A percentile compares a stretch with the other conserved stretches of the same genome.
phyloP scores from a whole-genome alignment of 2,113 vertebrate genomes.

The Corapipo altera region DNA sequence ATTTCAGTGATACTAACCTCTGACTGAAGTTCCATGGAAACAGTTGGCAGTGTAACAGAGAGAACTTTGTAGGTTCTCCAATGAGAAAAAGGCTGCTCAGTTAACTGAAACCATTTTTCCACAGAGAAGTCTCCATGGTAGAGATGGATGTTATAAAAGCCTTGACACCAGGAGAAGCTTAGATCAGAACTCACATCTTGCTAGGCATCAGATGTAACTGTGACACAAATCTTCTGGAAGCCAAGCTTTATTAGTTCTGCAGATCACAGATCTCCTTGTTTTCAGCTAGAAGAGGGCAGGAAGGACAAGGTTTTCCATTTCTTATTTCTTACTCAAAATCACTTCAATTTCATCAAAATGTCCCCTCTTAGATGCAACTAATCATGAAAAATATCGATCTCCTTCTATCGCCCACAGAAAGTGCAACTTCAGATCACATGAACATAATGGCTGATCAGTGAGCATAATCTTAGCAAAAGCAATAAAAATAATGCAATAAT shows the following conservation, averaged over 20 bases:
- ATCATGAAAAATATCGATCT: neutral
- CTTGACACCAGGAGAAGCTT: neutral
- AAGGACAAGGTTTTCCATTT: neutral
- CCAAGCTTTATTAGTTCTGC: neutral
- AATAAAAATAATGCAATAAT: neutral
- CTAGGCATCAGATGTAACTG: neutral
- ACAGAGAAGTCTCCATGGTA: neutral
- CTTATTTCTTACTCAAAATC: neutral
- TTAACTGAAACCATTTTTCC: neutral
- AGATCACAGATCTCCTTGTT: neutral
- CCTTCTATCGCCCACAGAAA: neutral
- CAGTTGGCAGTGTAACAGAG: neutral
- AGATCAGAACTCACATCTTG: neutral
- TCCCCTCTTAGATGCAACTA: neutral
- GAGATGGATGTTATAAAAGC: neutral
- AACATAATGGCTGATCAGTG: neutral
- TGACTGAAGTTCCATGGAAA: neutral
- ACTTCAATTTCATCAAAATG: neutral
- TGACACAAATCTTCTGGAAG: neutral
- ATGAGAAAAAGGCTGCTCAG: neutral
- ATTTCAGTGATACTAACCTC: neutral
- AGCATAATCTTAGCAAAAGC: slow-evolving; percentile 3
- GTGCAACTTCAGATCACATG: neutral
- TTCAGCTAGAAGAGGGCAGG: neutral
- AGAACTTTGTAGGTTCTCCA: neutral